Evolutionary conservation across 2,888 invertebrate genomes (phyloP).

Genomic region (Acanthopleura granulata): DNA sequence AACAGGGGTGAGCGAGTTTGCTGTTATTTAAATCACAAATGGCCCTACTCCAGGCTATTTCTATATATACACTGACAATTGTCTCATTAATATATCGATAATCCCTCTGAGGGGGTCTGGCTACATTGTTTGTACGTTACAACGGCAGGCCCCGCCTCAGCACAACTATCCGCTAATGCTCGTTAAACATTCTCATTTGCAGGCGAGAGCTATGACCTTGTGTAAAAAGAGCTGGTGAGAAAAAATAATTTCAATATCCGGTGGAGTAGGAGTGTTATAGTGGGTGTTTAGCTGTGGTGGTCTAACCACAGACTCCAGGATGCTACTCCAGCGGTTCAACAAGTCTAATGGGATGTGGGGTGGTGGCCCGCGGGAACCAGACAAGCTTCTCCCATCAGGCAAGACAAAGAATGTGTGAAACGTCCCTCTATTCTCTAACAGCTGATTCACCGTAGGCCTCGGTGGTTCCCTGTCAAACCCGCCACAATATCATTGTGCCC

Average conservation of each 20-base stretch:
- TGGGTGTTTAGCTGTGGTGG: not conserved
- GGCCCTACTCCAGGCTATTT: too few species aligned
- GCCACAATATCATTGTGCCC: too few species aligned
- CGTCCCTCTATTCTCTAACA: not conserved
- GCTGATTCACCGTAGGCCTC: not conserved
- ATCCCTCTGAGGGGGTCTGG: too few species aligned
- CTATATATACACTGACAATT: too few species aligned
- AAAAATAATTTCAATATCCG: constrained; percentile 19
- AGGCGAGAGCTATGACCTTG: not conserved
- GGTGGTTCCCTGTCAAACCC: too few species aligned
- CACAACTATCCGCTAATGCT: constrained; percentile 10
- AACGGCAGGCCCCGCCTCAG: too few species aligned
- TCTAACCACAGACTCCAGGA: not conserved
- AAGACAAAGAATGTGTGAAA: not conserved
- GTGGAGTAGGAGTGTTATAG: not conserved
- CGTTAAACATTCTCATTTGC: not conserved
- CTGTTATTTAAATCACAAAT: too few species aligned
- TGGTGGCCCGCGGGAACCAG: constrained; percentile 3
- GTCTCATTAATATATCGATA: too few species aligned
- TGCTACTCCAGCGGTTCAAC: constrained; percentile 1
- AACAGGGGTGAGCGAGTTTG: too few species aligned
- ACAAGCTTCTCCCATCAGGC: constrained; percentile 18
- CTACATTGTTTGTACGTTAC: too few species aligned
- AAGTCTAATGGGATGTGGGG: constrained; percentile 4
- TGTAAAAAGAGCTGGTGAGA: constrained; percentile 14